These are phyloP conservation scores for Caenorhabditis japonica DNA, from an alignment of 2,888 invertebrate genomes.

Conservation along the genomic window DNA sequence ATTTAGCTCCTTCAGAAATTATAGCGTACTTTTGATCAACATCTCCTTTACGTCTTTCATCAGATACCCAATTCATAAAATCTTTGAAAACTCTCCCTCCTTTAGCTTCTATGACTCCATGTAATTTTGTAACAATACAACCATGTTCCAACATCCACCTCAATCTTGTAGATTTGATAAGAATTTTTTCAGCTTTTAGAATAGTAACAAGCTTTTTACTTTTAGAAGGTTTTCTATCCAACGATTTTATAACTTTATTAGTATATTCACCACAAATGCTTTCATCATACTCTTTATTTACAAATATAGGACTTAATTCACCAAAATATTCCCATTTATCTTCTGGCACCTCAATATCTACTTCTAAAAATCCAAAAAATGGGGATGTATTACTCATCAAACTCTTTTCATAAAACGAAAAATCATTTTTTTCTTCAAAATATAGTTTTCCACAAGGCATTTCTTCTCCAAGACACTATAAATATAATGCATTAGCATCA, in stretches of 20 bases:
- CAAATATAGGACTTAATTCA: slow-evolving; percentile 44
- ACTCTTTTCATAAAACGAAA: too few species aligned
- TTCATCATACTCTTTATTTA: slow-evolving; percentile 46
- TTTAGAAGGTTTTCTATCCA: slow-evolving; percentile 46
- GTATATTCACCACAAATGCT: slow-evolving; percentile 46
- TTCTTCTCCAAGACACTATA: slow-evolving; percentile 34
- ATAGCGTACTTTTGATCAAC: slow-evolving; percentile 40
- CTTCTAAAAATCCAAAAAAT: slow-evolving; percentile 49
- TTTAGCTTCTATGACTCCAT: slow-evolving; percentile 46
- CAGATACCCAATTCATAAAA: slow-evolving; percentile 40
- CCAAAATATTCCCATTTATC: slow-evolving; percentile 49
- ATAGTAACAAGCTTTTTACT: slow-evolving; percentile 37
- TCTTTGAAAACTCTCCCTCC: slow-evolving; percentile 41
- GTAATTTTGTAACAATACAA: slow-evolving; percentile 43
- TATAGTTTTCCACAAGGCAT: slow-evolving; percentile 43
- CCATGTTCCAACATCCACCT: slow-evolving; percentile 47
- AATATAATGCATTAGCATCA: slow-evolving; percentile 39
- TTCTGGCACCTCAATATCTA: slow-evolving; percentile 39
- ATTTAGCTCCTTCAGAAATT: slow-evolving; percentile 42
- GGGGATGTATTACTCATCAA: too few species aligned
- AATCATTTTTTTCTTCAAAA: slow-evolving; percentile 22
- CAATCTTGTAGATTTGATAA: slow-evolving; percentile 49
- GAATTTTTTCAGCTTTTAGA: slow-evolving; percentile 37
- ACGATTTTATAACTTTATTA: slow-evolving; percentile 19
- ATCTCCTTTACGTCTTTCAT: slow-evolving; percentile 49